phyloP scores from a whole-genome alignment of 2,113 vertebrate species.

The Microtus oregoni region DNA sequence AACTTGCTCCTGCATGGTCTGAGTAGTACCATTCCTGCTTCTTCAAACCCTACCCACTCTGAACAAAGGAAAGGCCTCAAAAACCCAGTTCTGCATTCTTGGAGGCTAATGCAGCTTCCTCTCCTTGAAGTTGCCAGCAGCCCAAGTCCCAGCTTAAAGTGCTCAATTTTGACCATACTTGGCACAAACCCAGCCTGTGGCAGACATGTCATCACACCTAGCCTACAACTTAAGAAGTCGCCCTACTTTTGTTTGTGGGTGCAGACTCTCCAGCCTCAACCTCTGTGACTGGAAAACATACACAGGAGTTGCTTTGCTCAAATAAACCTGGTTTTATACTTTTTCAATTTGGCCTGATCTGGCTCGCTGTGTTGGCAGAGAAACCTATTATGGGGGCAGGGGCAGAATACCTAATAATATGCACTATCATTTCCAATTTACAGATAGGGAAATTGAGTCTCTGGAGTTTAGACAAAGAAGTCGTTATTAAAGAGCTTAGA shows the following conservation, averaged over 20 bases:
- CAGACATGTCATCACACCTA: neutral
- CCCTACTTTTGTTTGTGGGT: neutral
- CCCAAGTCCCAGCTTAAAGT: neutral
- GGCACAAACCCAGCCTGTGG: neutral
- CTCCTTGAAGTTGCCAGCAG: neutral
- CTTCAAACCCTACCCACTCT: neutral
- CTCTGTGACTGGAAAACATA: neutral
- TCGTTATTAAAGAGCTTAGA: neutral
- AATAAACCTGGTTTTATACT: neutral
- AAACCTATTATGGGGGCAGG: neutral
- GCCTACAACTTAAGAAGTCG: neutral
- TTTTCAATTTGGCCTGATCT: neutral
- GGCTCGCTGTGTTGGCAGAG: neutral
- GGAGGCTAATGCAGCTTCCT: neutral
- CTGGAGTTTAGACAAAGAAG: neutral
- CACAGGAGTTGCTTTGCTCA: neutral
- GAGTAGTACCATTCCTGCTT: neutral
- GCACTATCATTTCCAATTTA: neutral
- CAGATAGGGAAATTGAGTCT: conserved; percentile 27
- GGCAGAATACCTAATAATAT: neutral
- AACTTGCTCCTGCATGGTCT: neutral
- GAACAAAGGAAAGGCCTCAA: neutral
- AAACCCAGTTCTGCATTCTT: neutral
- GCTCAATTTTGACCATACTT: neutral
- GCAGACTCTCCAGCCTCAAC: neutral